A percentile compares a stretch with the other conserved stretches of the same genome.
Conservation (phyloP, 1,140 invertebrate species). For the Drosophila grimshawi region DNA sequence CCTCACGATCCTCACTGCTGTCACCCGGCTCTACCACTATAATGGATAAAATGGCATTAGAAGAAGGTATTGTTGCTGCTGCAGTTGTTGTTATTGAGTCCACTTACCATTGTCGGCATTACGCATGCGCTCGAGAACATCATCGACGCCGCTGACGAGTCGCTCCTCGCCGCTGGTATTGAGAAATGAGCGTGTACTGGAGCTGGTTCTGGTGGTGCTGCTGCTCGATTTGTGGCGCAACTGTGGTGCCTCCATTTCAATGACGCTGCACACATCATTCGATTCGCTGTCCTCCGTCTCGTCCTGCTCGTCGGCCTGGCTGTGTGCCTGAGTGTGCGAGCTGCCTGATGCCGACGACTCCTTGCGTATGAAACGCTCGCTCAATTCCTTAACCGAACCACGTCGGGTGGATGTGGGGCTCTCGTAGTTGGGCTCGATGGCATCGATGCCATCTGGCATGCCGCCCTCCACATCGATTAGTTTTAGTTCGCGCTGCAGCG, state of each 20-base stretch:
- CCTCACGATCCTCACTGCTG: constrained; percentile 88
- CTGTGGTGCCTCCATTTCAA: constrained; percentile 75
- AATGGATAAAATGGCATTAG: constrained; percentile 10
- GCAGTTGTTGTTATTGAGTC: neutral
- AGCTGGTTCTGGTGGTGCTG: constrained; percentile 51
- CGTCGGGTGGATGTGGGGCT: constrained; percentile 85
- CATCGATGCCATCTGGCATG: constrained; percentile 45
- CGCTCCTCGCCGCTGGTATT: constrained; percentile 87
- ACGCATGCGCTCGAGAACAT: constrained; percentile 90
- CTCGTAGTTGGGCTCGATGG: neutral
- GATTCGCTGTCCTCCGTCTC: constrained; percentile 74
- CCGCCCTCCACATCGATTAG: constrained; percentile 62
- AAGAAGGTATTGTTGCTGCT: neutral
- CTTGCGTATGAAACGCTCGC: constrained; percentile 88
- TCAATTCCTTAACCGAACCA: constrained; percentile 89
- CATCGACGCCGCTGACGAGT: constrained; percentile 88
- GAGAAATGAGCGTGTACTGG: constrained; percentile 86
- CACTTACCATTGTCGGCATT: constrained; percentile 88
- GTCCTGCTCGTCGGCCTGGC: constrained; percentile 40
- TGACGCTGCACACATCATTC: constrained; percentile 72
- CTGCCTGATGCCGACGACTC: constrained; percentile 48
- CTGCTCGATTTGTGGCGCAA: constrained; percentile 62
- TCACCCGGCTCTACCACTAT: constrained; percentile 87
- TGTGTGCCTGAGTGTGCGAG: neutral
- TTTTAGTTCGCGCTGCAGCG: constrained; percentile 63